These are phyloP conservation scores for Noctilio leporinus DNA, from an alignment of 2,113 vertebrate species.

Conservation along the genomic window DNA sequence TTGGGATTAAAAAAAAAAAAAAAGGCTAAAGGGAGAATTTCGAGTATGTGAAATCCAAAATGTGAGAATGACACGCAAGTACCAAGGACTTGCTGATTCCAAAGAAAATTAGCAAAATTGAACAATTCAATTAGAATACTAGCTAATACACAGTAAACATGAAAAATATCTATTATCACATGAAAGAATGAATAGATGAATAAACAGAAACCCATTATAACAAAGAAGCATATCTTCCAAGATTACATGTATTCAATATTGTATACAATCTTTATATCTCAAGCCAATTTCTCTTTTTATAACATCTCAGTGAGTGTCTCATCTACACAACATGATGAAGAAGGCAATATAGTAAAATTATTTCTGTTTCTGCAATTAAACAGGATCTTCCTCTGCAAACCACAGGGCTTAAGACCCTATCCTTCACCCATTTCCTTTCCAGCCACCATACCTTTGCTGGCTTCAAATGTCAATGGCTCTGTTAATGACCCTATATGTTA, in stretches of 20 bases:
- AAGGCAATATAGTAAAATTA: neutral
- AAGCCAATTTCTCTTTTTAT: neutral
- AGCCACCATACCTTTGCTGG: neutral
- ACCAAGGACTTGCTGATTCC: neutral
- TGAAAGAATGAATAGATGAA: neutral
- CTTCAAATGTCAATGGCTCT: conserved; percentile 47
- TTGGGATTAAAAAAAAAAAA: neutral
- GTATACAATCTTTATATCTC: neutral
- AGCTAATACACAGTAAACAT: neutral
- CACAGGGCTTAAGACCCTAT: neutral
- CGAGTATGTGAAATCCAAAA: neutral
- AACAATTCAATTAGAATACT: neutral
- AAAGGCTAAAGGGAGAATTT: neutral
- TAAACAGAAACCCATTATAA: neutral
- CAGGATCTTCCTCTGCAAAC: neutral
- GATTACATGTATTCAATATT: neutral
- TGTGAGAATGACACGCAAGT: neutral
- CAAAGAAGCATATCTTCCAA: neutral
- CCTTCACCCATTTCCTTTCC: neutral
- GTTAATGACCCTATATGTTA: neutral
- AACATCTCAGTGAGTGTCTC: neutral
- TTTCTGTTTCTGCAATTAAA: neutral
- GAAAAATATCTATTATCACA: neutral
- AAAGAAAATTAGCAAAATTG: neutral
- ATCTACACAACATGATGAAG: neutral